Evolutionary conservation across 1,140 invertebrate species (phyloP), one percentile per base, ranked within the genome.

Genomic region (Ips nitidus): DNA sequence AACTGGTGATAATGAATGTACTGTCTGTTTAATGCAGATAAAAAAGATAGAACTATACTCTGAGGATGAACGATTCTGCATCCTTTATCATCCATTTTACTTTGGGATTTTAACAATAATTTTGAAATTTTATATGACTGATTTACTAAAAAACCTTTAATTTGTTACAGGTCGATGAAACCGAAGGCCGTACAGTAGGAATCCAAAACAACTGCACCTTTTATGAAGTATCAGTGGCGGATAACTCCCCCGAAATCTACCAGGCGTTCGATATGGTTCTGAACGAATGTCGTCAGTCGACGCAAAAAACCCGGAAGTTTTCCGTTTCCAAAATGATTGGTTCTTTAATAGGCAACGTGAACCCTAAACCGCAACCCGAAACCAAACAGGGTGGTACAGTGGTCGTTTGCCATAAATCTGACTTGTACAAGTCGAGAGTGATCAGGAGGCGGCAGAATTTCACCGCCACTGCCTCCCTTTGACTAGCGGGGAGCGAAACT

Each of bases 321-420:
- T 90, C 89, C 47, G 90, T 92, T 4, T 89, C 89, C 4, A 91
- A 91, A 78, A 91, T 91, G 88, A 83, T 91, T 41, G 89, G 89
- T n/a, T 89, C 88, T 1, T 80, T 91, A 58, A 90, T 91, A 78
- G 87, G 88, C 3, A 82, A 80, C 40, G 79, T 79, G 38, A 83
- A 83, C 41, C 71, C 73, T 22, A 78, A 80, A 75, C 67, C 73
- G 8, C 52, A 73, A 43, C 74, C 75, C 40, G 74, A 77, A 52
- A 64, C 79, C 22, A 76, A 79, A 52, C 82, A 84, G 67, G 84
- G 84, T 3, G 83, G 84, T 36, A 86, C 84, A 3, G 84, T 86
- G 1, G 82, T 84, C 8, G 84, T 84, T 3, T 85, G 84, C 68
- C 81, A 85, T 67, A 86, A 86, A 73, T 82, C 82, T 40, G 85